Base-by-base conservation (phyloP, 64 coral and sea anemone genomes). In the Cladopsammia gracilis region DNA sequence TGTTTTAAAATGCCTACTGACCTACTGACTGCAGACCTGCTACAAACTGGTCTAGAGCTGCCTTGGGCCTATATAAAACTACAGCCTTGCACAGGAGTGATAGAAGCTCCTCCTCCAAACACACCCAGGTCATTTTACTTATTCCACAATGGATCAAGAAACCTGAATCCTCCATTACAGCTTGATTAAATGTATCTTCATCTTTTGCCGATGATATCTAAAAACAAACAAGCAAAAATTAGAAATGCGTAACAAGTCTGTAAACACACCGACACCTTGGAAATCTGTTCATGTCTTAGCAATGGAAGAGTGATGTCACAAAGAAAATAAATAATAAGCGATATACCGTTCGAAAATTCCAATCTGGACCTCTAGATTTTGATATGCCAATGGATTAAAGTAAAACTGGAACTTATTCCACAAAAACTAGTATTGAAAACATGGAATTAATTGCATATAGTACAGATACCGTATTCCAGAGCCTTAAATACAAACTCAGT, bases 31-130 rank as follows among this genome's bases (percentile, higher is more conserved):
- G 60, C 61, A 93, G 76, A 47, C 91, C 83, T 64, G 72, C 83
- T 4, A 46, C 15, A 66, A 87, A 93, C 64, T 93, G 92, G 76
- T 82, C 92, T 56, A 88, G 34, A 10, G 53, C 71, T 75, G 86
- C 86, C 71, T 89, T 89, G 12, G 34, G 23, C 1, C 20, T 50
- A 58, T 77, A 57, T 24, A 89, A 26, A 23, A 76, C 50, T 42
- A 46, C 44, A 76, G 5, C 16, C 13, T 76, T 76, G n/a, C 84
- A 87, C 43, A 87, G 62, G 19, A 87, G 12, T 71, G 20, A n/a
- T 25, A 51, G 15, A 6, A 87, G 66, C 7, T 20, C 64, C 49
- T 71, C 71, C 45, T 72, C 84, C 3, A 16, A 50, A 26, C 54
- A 68, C 7, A 7, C 9, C 84, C 84, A 87, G 10, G 12, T 45